Percentiles rank a stretch among this genome's conserved stretches.
Evolutionary conservation across 2,888 invertebrate species (phyloP).

Genomic region (Adineta ricciae): DNA sequence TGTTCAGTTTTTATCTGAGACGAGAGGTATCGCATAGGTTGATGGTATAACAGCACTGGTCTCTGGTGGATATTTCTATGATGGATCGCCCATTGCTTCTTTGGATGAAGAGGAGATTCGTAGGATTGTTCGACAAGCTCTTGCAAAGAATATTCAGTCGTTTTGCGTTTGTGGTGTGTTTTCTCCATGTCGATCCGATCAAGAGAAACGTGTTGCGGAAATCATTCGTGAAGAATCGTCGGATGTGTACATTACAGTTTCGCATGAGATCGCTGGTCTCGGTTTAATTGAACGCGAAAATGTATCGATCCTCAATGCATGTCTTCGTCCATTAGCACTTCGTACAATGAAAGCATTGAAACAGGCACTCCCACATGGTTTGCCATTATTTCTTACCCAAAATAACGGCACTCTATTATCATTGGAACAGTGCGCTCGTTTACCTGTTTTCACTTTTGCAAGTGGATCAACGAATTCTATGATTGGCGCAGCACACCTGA

Average conservation of each 20-base stretch:
- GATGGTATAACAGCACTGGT: neutral
- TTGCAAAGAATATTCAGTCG: constrained; percentile 36
- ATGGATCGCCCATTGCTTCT: constrained; percentile 39
- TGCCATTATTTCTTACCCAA: constrained; percentile 44
- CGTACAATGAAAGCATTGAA: constrained; percentile 40
- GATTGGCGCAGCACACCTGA: constrained; percentile 45
- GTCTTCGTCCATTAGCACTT: constrained; percentile 40
- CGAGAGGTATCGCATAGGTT: neutral
- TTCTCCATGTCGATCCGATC: constrained; percentile 40
- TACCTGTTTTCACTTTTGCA: constrained; percentile 43
- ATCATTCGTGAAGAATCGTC: constrained; percentile 36
- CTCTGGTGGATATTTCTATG: constrained; percentile 44
- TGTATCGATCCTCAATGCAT: constrained; percentile 44
- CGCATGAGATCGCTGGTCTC: constrained; percentile 40
- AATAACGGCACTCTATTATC: constrained; percentile 46
- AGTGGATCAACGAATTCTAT: constrained; percentile 47
- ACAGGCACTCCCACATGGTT: constrained; percentile 38
- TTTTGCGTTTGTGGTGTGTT: constrained; percentile 43
- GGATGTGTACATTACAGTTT: constrained; percentile 38
- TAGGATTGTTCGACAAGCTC: constrained; percentile 34
- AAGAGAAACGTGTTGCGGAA: constrained; percentile 38
- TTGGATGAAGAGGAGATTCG: constrained; percentile 39
- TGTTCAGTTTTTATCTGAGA: neutral
- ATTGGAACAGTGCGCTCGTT: constrained; percentile 38
- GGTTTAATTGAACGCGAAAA: constrained; percentile 45